A percentile compares a stretch with the other conserved stretches of the same genome.
Conservation (phyloP, 2,113 vertebrate genomes). For the Archilochus colubris region DNA sequence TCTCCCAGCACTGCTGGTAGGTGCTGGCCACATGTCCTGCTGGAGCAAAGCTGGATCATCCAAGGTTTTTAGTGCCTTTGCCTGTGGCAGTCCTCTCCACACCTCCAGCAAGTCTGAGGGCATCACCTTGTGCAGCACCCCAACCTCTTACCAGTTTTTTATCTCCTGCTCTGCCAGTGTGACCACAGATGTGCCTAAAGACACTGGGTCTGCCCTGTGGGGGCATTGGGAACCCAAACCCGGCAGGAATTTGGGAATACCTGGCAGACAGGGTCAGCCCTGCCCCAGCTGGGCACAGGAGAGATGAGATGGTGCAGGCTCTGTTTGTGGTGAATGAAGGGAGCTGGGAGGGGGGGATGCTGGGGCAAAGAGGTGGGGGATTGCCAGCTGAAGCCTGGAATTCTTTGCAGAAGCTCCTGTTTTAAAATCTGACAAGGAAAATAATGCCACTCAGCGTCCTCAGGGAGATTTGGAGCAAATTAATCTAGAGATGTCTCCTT, state of each 20-base stretch:
- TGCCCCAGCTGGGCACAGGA: neutral
- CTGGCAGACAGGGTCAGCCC: neutral
- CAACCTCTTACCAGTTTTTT: neutral
- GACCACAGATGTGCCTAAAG: neutral
- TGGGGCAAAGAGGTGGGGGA: neutral
- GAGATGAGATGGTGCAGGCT: rapidly evolving
- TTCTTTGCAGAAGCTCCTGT: neutral
- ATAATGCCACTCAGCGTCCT: neutral
- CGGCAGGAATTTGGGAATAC: neutral
- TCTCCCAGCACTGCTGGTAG: neutral
- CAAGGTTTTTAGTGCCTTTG: neutral
- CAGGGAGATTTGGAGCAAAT: constrained; percentile 3
- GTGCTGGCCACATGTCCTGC: neutral
- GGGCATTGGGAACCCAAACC: rapidly evolving
- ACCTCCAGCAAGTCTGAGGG: neutral
- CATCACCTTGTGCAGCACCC: rapidly evolving
- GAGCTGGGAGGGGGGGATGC: neutral
- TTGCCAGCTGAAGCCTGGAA: neutral
- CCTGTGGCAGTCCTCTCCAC: rapidly evolving
- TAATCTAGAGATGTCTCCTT: neutral
- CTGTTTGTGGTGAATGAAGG: neutral
- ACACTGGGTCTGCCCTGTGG: neutral
- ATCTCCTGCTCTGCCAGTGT: neutral
- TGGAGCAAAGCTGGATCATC: neutral
- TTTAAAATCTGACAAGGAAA: constrained; percentile 3